Percentiles rank a stretch among this genome's conserved stretches.
Evolutionary conservation across 2,113 vertebrate species (phyloP).

Genomic region (Otus sunia): DNA sequence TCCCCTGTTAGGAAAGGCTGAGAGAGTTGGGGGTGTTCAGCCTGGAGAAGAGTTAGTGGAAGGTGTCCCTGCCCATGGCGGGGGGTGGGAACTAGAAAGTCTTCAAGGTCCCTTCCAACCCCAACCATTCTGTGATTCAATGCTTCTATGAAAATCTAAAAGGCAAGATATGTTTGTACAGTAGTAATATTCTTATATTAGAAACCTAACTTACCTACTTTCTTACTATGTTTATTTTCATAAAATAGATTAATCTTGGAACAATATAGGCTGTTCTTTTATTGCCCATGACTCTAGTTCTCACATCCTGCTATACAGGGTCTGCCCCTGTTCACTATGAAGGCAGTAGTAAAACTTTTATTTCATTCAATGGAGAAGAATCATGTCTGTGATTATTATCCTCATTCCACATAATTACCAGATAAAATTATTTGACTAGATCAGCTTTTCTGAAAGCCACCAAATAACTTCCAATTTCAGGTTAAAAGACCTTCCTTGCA

Average conservation of each 20-base stretch:
- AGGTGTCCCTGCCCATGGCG: too few relatives aligned
- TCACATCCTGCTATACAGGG: not conserved
- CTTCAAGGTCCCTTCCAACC: too few relatives aligned
- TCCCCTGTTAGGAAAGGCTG: too few relatives aligned
- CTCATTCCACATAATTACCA: not conserved
- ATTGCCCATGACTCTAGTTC: not conserved
- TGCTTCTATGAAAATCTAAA: not conserved
- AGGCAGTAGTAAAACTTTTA: not conserved
- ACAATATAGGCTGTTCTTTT: not conserved
- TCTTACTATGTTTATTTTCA: not conserved
- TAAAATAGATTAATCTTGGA: not conserved
- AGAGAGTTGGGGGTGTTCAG: too few relatives aligned
- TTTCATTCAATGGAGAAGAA: not conserved
- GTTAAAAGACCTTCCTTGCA: not conserved
- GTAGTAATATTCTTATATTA: not conserved
- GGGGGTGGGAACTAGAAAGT: too few relatives aligned
- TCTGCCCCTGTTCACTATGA: fast-evolving
- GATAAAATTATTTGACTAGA: not conserved
- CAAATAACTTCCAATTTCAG: not conserved
- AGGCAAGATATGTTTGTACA: not conserved
- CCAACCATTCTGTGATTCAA: too few relatives aligned
- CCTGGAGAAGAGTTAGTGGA: too few relatives aligned
- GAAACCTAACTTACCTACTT: not conserved
- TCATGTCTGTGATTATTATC: not conserved
- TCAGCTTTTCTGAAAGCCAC: not conserved